Conservation (phyloP, 2,113 vertebrate species). For the rabbit (Oryctolagus cuniculus) region DNA sequence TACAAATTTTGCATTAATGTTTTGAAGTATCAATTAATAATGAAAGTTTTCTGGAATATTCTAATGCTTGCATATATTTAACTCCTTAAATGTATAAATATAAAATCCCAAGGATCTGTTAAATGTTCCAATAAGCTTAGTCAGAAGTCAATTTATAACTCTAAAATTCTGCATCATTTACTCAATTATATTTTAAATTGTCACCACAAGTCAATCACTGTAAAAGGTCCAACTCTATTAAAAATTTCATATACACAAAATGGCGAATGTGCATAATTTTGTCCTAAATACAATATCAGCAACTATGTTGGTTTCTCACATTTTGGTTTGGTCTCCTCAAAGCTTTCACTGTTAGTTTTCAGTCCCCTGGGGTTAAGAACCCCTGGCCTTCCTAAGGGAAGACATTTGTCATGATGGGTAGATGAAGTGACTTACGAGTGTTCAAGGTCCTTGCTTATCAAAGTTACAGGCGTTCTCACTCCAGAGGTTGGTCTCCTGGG, state of each 20-base stretch:
- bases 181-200: not conserved
- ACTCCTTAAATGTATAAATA: not conserved
- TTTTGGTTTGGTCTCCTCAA: not conserved
- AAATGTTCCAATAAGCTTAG: not conserved
- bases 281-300: not conserved
- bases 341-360: not conserved
- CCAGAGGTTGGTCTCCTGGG: not conserved
- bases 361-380: not conserved
- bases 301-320: not conserved
- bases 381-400: not conserved
- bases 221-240: not conserved
- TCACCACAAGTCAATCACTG: not conserved
- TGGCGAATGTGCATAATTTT: not conserved
- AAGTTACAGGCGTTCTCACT: not conserved
- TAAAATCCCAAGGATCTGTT: not conserved
- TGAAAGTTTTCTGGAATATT: constrained; percentile 4
- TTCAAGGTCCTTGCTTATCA: too few species aligned
- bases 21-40: not conserved
- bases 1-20: too few species aligned
- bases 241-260: not conserved
- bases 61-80: not conserved
- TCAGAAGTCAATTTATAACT: constrained; percentile 18
- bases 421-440: not conserved
- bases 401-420: not conserved
- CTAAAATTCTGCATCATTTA: not conserved